A percentile compares a stretch with the other conserved stretches of the same genome.
These are phyloP conservation scores for Camponotus vicinus DNA, from an alignment of 1,140 invertebrate species.

Conservation along the genomic window DNA sequence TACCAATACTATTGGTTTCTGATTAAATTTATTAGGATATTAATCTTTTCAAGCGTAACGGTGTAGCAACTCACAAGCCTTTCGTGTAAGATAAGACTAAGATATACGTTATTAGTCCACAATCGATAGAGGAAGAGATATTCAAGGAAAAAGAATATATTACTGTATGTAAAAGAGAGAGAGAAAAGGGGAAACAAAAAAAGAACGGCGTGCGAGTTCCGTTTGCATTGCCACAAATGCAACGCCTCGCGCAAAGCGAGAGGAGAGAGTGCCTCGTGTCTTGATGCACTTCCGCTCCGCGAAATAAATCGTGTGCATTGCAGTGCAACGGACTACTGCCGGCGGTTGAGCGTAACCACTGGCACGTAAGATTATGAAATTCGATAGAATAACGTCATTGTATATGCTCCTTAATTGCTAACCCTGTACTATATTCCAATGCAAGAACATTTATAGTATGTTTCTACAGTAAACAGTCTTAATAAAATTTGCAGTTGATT, in stretches of 20 bases:
- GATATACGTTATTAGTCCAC: slow-evolving; percentile 40
- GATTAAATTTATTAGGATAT: slow-evolving; percentile 65
- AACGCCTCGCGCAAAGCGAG: slow-evolving; percentile 42
- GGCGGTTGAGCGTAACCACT: slow-evolving; percentile 37
- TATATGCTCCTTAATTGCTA: slow-evolving; percentile 29
- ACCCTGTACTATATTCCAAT: slow-evolving; percentile 5
- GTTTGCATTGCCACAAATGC: slow-evolving; percentile 7
- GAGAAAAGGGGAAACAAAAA: neutral
- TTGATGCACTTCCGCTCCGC: slow-evolving; percentile 62
- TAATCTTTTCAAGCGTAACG: slow-evolving; percentile 69
- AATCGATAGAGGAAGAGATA: slow-evolving; percentile 18
- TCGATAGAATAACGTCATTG: slow-evolving; percentile 52
- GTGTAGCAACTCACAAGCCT: slow-evolving; percentile 50
- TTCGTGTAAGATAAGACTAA: slow-evolving; percentile 39
- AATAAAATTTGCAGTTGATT: neutral
- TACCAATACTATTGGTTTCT: neutral
- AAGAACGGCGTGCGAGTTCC: slow-evolving; percentile 14
- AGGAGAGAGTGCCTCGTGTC: slow-evolving; percentile 38
- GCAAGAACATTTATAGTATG: slow-evolving; percentile 2
- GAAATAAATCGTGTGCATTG: slow-evolving; percentile 61
- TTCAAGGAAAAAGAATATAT: slow-evolving; percentile 3
- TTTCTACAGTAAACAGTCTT: neutral
- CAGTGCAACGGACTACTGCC: slow-evolving; percentile 52
- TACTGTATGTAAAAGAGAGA: neutral
- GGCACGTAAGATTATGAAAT: slow-evolving; percentile 64